Percentiles rank a stretch among this genome's conserved stretches.
These are phyloP conservation scores for Enteromius thamalakanensis DNA, from an alignment of 2,797 vertebrate genomes.

Conservation along the genomic window DNA sequence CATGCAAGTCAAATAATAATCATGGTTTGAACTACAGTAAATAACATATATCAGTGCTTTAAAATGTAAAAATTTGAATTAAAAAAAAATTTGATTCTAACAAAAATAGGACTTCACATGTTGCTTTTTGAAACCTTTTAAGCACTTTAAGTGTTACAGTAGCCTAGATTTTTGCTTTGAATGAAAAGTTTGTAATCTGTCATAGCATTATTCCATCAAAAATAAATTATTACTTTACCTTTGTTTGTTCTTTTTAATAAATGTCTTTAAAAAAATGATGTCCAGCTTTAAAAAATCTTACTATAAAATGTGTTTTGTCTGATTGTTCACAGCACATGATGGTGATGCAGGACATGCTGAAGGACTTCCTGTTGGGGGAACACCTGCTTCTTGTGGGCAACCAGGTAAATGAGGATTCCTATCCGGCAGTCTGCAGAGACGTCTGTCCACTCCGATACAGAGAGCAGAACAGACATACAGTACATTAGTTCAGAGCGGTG, in stretches of 20 bases:
- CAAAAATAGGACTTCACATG: not conserved
- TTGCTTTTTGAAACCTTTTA: not conserved
- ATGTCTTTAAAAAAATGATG: not conserved
- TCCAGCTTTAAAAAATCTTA: not conserved
- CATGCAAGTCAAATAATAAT: not conserved
- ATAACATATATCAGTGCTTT: not conserved
- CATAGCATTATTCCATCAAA: not conserved
- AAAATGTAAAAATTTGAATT: too few relatives aligned
- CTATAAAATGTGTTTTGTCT: constrained; percentile 2
- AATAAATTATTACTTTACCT: too few relatives aligned
- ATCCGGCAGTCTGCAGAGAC: not conserved
- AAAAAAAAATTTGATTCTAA: too few relatives aligned
- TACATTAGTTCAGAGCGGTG: constrained; percentile 4
- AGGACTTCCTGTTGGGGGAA: constrained; percentile 95
- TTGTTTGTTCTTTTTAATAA: not conserved
- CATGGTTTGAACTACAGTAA: not conserved
- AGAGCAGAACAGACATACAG: constrained; percentile 17
- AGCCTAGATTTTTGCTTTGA: not conserved
- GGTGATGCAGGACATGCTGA: constrained; percentile 98
- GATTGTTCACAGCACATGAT: constrained; percentile 85
- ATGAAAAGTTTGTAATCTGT: not conserved
- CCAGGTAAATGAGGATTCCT: constrained; percentile 83
- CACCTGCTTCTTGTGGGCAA: constrained; percentile 96
- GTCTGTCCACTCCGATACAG: not conserved
- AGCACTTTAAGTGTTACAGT: not conserved